phyloP scores from a whole-genome alignment of 2,113 vertebrate genomes.

The Suncus etruscus region DNA sequence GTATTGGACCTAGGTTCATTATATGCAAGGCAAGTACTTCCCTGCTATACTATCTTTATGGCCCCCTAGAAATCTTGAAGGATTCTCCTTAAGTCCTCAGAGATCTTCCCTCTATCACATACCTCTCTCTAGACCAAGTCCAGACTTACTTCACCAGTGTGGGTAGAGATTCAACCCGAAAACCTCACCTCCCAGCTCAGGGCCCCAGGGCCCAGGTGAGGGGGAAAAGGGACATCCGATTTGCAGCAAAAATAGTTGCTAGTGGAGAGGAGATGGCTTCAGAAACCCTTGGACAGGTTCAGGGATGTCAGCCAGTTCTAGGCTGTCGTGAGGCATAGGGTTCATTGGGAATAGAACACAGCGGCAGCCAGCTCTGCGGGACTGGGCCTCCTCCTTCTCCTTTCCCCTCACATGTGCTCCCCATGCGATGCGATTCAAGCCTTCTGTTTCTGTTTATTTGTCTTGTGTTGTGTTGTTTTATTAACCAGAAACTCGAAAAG shows the following conservation, averaged over 20 bases:
- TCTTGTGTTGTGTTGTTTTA: constrained; percentile 82
- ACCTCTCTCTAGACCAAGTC: background rate
- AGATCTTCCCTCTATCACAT: background rate
- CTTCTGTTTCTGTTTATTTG: constrained; percentile 86
- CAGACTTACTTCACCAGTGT: background rate
- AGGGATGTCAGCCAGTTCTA: too few species aligned
- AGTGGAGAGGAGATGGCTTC: too few species aligned
- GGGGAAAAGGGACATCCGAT: too few species aligned
- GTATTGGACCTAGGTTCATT: too few species aligned
- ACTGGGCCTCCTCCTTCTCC: background rate
- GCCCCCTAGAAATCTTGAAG: too few species aligned
- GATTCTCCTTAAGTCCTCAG: too few species aligned
- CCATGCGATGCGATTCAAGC: background rate
- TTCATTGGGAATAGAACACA: background rate
- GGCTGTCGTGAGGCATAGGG: too few species aligned
- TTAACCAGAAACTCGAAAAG: constrained; percentile 82
- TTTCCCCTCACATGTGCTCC: constrained; percentile 55
- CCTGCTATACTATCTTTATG: too few species aligned
- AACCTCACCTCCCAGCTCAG: background rate
- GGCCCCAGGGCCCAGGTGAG: background rate
- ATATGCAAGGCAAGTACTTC: too few species aligned
- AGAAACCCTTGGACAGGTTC: too few species aligned
- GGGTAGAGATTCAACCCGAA: background rate
- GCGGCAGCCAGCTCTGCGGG: background rate
- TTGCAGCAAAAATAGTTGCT: too few species aligned